Evolutionary conservation across 2,113 vertebrate species (phyloP).

Genomic region (Dolichallabes microphthalmus): DNA sequence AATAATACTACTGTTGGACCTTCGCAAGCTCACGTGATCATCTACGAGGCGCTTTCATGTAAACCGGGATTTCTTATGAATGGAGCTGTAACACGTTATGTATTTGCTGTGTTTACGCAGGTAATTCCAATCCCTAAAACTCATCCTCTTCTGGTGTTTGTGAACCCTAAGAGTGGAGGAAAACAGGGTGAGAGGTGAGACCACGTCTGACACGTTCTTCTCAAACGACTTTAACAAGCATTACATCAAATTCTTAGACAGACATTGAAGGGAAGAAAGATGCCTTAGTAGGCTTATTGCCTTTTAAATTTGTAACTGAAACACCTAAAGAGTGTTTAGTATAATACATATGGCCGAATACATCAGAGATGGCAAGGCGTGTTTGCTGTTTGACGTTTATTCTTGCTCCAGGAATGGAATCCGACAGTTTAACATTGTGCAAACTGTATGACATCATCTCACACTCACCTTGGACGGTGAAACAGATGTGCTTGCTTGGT

Average conservation of each 20-base stretch:
- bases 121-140: conserved; percentile 75
- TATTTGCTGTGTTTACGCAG: conserved; percentile 58
- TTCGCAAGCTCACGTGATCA: background rate
- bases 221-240: background rate
- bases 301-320: too few species aligned
- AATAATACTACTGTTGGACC: background rate
- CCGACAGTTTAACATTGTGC: background rate
- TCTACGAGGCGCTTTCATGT: too few species aligned
- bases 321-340: background rate
- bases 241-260: background rate
- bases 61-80: too few species aligned
- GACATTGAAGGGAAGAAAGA: too few species aligned
- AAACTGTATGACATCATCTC: background rate
- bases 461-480: background rate
- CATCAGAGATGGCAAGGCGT: background rate
- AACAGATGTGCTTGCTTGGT: background rate
- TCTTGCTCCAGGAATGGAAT: background rate
- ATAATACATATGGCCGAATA: background rate
- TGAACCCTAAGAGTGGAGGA: conserved; percentile 91
- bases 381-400: background rate
- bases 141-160: conserved; percentile 87
- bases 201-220: background rate
- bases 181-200: conserved; percentile 86
- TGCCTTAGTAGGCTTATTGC: too few species aligned
- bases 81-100: too few species aligned